Base-by-base conservation (phyloP, 2,113 vertebrate genomes). In the Picathartes gymnocephalus region DNA sequence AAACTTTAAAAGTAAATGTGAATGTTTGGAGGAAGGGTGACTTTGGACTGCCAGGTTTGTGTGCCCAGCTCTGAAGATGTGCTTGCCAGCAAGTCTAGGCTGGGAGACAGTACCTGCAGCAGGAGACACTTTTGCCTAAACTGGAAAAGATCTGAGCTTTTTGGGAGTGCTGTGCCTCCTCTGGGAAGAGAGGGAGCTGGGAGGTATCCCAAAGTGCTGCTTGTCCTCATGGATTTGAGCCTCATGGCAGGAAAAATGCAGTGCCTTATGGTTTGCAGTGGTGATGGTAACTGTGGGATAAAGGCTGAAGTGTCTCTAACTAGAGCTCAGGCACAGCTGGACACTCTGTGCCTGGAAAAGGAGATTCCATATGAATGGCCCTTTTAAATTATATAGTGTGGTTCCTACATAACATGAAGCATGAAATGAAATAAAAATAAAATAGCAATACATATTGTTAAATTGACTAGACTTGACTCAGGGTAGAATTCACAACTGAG, bases 361-460 rank as follows among this genome's bases (percentile, higher is more conserved):
- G 21, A 80, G 27, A 13, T 15, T 54, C 24, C n/a, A 20, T 15
- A 37, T 40, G 33, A 44, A 5, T 82, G 37, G 5, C 27, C 19
- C 17, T 83, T 91, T 66, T 62, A 94, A 88, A 91, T 70, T 15
- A 54, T 28, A n/a, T 18, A 30, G 18, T 17, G 6, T 68, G 8
- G 47, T 57, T 92, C 35, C 62, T 57, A 50, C 50, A 54, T 45
- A 66, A 76, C 73, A 58, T 53, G 58, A 68, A 82, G 88, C 45
- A 65, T 50, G 44, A 64, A 73, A 86, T 58, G 11, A 77, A 91
- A 94, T 85, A 72, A 92, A 82, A 95, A 86, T 50, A 21, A 73
- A 86, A 66, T 17, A 86, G 14, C 8, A 53, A 69, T 70, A 62
- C 7, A 5, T 77, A 65, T 57, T 53, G 48, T 85, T 83, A 35